A percentile compares a stretch with the other conserved stretches of the same genome.
Evolutionary conservation across 2,888 invertebrate species (phyloP).

Genomic region (Eueremaeus valkanovi): DNA sequence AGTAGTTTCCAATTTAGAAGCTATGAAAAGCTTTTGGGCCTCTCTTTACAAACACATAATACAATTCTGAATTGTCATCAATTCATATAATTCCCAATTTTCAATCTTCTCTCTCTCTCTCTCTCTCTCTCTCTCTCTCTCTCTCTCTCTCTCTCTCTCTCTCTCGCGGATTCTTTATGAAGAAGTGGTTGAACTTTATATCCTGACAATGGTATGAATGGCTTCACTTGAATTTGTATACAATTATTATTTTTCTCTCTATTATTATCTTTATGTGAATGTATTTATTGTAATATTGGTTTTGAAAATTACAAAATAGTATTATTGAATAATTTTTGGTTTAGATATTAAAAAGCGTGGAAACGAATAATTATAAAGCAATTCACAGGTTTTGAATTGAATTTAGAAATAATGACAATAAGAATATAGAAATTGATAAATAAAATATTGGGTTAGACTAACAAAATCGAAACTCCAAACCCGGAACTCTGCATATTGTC

Average conservation of each 20-base stretch:
- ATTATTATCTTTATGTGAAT: slow-evolving; percentile 8
- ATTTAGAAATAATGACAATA: not conserved
- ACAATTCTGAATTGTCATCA: slow-evolving; percentile 26
- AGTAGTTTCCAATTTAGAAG: slow-evolving; percentile 9
- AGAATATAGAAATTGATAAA: too few species aligned
- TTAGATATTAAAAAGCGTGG: too few species aligned
- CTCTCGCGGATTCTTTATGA: not conserved
- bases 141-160: not conserved
- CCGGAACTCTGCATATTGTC: slow-evolving; percentile 19
- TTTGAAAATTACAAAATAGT: slow-evolving; percentile 16
- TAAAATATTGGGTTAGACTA: slow-evolving; percentile 5
- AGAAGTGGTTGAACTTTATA: slow-evolving; percentile 26
- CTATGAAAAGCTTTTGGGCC: not conserved
- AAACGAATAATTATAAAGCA: slow-evolving; percentile 10
- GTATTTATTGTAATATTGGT: slow-evolving; percentile 12
- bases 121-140: not conserved
- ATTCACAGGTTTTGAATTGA: slow-evolving; percentile 21
- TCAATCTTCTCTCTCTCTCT: not conserved
- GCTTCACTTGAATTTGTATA: slow-evolving; percentile 28
- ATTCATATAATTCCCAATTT: slow-evolving; percentile 21
- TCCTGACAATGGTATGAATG: slow-evolving; percentile 20
- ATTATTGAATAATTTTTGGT: not conserved
- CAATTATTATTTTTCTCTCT: slow-evolving; percentile 5
- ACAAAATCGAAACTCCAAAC: not conserved
- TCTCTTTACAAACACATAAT: slow-evolving; percentile 27